Conservation (phyloP, 2,888 invertebrate genomes). For the Leptodirus hochenwartii region DNA sequence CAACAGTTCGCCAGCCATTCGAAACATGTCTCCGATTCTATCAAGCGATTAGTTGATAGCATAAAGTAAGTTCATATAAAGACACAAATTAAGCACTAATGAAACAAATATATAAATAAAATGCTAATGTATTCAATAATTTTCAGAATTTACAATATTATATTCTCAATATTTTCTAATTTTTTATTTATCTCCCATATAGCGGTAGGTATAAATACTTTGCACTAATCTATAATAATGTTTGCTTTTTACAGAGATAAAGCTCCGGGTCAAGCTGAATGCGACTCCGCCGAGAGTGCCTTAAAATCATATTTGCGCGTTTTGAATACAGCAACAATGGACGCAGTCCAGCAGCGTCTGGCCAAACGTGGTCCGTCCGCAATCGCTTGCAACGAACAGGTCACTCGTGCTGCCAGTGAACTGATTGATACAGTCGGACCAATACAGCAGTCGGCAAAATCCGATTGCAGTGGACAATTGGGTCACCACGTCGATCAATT, state of each 20-base stretch:
- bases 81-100: background rate
- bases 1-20: conserved; percentile 85
- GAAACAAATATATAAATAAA: conserved; percentile 2
- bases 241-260: conserved; percentile 48
- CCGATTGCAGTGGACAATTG: conserved; percentile 83
- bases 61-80: conserved; percentile 40
- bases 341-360: conserved; percentile 42
- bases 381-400: conserved; percentile 32
- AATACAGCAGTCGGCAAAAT: conserved; percentile 66
- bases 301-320: conserved; percentile 58
- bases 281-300: conserved; percentile 64
- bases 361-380: conserved; percentile 21
- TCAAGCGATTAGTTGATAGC: conserved; percentile 82
- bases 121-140: too few species aligned
- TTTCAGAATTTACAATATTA: too few species aligned
- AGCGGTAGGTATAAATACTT: background rate
- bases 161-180: background rate
- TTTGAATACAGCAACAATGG: conserved; percentile 73
- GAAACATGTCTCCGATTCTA: conserved; percentile 89
- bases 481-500: conserved; percentile 72
- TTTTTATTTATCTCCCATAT: conserved; percentile 36
- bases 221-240: too few species aligned
- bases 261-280: conserved; percentile 92
- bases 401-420: conserved; percentile 49
- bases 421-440: conserved; percentile 73